A percentile compares a stretch with the other conserved stretches of the same genome.
Conservation (phyloP, 2,797 vertebrate species). For the Chelon labrosus region DNA sequence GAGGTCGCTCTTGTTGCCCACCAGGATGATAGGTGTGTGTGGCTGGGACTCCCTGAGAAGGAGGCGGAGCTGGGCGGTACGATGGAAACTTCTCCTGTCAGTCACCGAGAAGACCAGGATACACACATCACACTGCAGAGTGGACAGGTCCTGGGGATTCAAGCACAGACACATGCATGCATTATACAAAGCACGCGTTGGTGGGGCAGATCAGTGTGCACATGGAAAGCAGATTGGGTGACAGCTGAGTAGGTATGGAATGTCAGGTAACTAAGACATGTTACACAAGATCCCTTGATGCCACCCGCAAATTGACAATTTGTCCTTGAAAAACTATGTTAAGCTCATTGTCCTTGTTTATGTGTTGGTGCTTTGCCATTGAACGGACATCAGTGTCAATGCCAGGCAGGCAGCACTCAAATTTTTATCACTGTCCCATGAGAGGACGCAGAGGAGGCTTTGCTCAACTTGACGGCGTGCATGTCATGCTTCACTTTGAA, state of each 20-base stretch:
- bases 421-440: slow-evolving; percentile 55
- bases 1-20: slow-evolving; percentile 95
- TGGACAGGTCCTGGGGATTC: slow-evolving; percentile 85
- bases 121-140: slow-evolving; percentile 90
- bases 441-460: slow-evolving; percentile 31
- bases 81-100: slow-evolving; percentile 91
- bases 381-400: slow-evolving; percentile 12
- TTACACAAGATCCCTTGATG: slow-evolving; percentile 18
- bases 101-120: slow-evolving; percentile 95
- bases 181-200: slow-evolving; percentile 36
- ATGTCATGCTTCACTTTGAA: slow-evolving; percentile 65
- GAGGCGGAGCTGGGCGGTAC: slow-evolving; percentile 89
- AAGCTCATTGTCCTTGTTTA: background rate
- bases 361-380: slow-evolving; percentile 1
- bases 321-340: slow-evolving; percentile 12
- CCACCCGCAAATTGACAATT: slow-evolving; percentile 11
- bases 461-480: slow-evolving; percentile 37
- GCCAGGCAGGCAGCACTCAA: slow-evolving; percentile 21
- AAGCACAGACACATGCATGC: slow-evolving; percentile 48
- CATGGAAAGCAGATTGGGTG: slow-evolving; percentile 13
- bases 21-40: slow-evolving; percentile 91
- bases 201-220: background rate
- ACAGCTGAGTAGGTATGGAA: slow-evolving; percentile 22
- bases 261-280: slow-evolving; percentile 15
- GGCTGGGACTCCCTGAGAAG: slow-evolving; percentile 88